Evolutionary conservation across 1,140 invertebrate genomes (phyloP), one percentile per base, ranked within the genome.

Genomic region (Aphelenchoides avenae): DNA sequence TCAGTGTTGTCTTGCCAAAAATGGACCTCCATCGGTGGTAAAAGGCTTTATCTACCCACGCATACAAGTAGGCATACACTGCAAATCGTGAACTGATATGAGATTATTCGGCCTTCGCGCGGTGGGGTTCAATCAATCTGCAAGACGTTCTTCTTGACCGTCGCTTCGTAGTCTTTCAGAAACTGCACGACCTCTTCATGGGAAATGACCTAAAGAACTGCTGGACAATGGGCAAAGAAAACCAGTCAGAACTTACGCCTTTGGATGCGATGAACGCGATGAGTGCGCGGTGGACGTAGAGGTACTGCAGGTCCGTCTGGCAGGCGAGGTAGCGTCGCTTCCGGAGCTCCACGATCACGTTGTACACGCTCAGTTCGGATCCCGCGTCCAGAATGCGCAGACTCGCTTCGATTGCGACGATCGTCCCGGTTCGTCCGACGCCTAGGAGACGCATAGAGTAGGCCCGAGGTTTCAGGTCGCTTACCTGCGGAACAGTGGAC

Each of bases 281-380:
- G 20, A 66, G 33, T 1, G 64, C 56, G 6, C 64, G 64, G 40
- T 66, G 64, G 2, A 66, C 41, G 42, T 66, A 66, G 6, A 66
- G 61, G 26, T 66, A 66, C 48, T 70, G 64, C 22, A 73, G 50
- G 39, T 73, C 69, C 18, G 68, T 71, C 37, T 66, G 64, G 22
- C 68, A 71, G 5, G 64, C 68, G 0, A 66, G 22, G 36, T 55
- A 71, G 13, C 64, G 54, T 24, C 36, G 27, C 26, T 9, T 29
- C 18, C 64, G 62, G 18, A 66, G 41, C 13, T 61, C 42, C 15
- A 56, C 66, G 5, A 64, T 27, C 20, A 66, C 43, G 36, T 66
- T 66, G 61, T 71, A 71, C 31, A 66, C 48, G 42, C 37, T 63
- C 4, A 71, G 40, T 52, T 71, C 61, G 9, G 20, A 15, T 5